A percentile compares a stretch with the other conserved stretches of the same genome.
Conservation (phyloP, 2,113 vertebrate genomes). For the Anhinga anhinga region DNA sequence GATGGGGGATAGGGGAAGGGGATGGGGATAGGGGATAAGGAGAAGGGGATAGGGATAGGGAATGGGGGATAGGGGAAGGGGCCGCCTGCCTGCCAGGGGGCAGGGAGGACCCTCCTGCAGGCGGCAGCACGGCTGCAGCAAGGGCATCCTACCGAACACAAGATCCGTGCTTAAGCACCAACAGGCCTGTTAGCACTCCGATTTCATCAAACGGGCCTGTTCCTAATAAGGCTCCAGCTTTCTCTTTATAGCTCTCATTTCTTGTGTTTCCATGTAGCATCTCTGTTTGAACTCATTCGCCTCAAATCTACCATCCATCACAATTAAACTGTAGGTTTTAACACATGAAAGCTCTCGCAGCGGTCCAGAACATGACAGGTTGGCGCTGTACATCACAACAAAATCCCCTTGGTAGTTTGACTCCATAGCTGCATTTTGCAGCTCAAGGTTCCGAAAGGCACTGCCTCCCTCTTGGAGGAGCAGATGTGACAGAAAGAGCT, state of each 20-base stretch:
- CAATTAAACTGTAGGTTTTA: background rate
- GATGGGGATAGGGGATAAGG: too few species aligned
- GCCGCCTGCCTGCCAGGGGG: background rate
- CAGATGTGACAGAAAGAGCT: background rate
- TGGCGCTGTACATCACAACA: background rate
- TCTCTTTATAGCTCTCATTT: background rate
- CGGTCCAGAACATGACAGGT: accelerated
- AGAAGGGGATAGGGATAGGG: too few species aligned
- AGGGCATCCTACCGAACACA: accelerated
- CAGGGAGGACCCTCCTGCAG: accelerated
- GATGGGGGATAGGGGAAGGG: too few species aligned
- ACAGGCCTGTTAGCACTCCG: background rate
- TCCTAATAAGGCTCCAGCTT: background rate
- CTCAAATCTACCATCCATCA: accelerated
- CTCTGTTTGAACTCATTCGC: background rate
- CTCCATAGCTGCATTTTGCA: accelerated
- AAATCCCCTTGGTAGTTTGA: accelerated
- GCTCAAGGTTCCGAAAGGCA: background rate
- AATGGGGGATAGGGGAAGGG: too few species aligned
- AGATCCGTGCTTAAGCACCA: accelerated
- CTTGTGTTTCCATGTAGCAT: background rate
- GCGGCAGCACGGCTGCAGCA: background rate
- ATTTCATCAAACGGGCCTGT: accelerated
- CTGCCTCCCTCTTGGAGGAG: background rate
- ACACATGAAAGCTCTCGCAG: background rate